phyloP scores from a whole-genome alignment of 2,797 vertebrate species.

The Takifugu rubripes region DNA sequence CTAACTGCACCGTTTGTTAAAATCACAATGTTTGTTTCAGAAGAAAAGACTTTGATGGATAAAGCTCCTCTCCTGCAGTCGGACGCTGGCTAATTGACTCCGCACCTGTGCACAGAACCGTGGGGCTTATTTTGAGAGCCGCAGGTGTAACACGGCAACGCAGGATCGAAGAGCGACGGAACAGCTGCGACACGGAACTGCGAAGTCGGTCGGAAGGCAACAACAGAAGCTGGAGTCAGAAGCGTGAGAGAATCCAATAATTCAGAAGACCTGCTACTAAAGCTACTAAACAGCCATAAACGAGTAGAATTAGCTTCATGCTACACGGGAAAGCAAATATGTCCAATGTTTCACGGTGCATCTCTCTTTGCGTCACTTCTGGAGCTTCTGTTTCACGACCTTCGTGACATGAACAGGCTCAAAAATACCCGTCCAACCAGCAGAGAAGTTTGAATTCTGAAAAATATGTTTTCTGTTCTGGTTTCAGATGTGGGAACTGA shows the following conservation, averaged over 20 bases:
- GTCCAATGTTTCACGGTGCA: too few relatives aligned
- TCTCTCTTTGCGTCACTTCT: too few relatives aligned
- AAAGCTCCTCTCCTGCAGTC: constrained; percentile 6
- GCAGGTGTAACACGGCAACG: constrained; percentile 19
- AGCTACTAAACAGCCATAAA: not conserved
- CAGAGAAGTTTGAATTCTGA: too few relatives aligned
- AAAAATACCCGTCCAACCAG: too few relatives aligned
- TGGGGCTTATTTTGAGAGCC: constrained; percentile 6
- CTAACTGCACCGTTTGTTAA: not conserved
- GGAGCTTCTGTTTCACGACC: too few relatives aligned
- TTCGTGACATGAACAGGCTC: too few relatives aligned
- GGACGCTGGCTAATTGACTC: constrained; percentile 12
- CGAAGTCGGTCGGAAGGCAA: constrained; percentile 37
- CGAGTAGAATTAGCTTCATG: not conserved
- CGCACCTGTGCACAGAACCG: constrained; percentile 18
- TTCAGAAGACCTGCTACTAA: not conserved
- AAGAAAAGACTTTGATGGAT: not conserved
- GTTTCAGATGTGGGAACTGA: not conserved
- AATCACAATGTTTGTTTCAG: not conserved
- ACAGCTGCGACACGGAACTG: constrained; percentile 20
- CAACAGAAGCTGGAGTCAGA: constrained; percentile 7
- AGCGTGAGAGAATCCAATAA: not conserved
- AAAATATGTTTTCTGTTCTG: not conserved
- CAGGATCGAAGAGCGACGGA: not conserved
- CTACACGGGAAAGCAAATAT: too few relatives aligned